A percentile compares a stretch with the other conserved stretches of the same genome.
These are phyloP conservation scores for Tetraodon nigroviridis DNA, from an alignment of 2,113 vertebrate genomes.

Conservation along the genomic window DNA sequence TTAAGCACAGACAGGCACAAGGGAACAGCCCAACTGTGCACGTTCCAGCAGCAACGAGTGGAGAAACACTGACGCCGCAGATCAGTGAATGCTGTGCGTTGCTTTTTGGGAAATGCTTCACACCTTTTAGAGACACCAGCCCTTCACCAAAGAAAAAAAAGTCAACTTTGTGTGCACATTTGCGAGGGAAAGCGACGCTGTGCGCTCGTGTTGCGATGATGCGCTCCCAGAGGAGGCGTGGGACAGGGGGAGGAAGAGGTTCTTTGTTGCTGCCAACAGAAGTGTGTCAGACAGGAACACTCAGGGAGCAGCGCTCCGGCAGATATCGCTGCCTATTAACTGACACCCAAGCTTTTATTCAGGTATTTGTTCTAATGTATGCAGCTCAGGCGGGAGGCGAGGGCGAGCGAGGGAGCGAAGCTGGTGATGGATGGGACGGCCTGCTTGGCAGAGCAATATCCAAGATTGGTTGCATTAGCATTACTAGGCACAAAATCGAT, in stretches of 20 bases:
- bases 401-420: neutral
- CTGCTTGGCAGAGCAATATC: slow-evolving; percentile 1
- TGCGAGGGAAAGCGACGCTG: slow-evolving; percentile 14
- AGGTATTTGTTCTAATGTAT: neutral
- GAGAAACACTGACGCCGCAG: slow-evolving; percentile 12
- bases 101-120: neutral
- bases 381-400: neutral
- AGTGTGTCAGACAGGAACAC: slow-evolving; percentile 43
- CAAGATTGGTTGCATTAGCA: slow-evolving; percentile 1
- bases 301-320: slow-evolving; percentile 19
- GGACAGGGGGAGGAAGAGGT: slow-evolving; percentile 27
- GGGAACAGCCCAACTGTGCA: neutral
- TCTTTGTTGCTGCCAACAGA: slow-evolving; percentile 43
- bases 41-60: slow-evolving; percentile 15
- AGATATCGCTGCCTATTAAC: slow-evolving; percentile 31
- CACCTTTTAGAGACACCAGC: no score
- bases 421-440: slow-evolving; percentile 4
- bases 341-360: neutral
- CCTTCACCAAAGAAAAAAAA: no score
- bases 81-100: slow-evolving; percentile 12
- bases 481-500: neutral
- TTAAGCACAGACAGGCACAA: slow-evolving; percentile 27
- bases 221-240: slow-evolving; percentile 26
- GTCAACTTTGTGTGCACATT: neutral
- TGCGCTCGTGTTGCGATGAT: slow-evolving; percentile 14